Conservation (phyloP, 2,888 invertebrate genomes). For the Rhyacophila evoluta region DNA sequence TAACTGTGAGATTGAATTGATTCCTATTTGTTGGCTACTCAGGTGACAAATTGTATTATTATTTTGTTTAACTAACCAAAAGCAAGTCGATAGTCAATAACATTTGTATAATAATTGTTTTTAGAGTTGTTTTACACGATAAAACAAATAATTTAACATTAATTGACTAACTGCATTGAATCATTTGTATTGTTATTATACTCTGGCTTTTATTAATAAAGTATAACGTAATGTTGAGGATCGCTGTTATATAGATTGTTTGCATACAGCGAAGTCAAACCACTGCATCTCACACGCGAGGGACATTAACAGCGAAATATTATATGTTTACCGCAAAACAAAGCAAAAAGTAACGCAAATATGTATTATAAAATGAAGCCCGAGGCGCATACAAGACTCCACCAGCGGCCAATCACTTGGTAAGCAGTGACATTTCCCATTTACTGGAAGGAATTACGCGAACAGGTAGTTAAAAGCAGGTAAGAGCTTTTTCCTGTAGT, state of each 20-base stretch:
- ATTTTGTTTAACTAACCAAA: no score
- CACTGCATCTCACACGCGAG: constrained; percentile 33
- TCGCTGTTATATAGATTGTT: neutral
- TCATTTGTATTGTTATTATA: no score
- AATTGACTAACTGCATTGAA: no score
- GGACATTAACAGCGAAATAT: constrained; percentile 43
- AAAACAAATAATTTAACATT: no score
- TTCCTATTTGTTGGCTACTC: no score
- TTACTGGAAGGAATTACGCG: neutral
- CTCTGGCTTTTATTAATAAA: no score
- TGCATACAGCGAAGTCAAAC: neutral
- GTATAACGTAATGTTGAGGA: neutral
- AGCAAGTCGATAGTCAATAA: no score
- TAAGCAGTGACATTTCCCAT: constrained; percentile 18
- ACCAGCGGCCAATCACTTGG: constrained; percentile 11
- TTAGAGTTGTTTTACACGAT: no score
- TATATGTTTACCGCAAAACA: constrained; percentile 41
- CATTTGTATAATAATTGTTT: no score
- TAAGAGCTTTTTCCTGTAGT: neutral
- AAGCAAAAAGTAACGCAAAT: constrained; percentile 30
- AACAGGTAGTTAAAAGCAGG: neutral
- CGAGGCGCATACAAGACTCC: neutral
- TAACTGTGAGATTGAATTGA: no score
- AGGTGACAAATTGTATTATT: no score
- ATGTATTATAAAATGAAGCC: constrained; percentile 42